Base-by-base conservation (phyloP, 2,797 vertebrate genomes). In the Megalops cyprinoides region DNA sequence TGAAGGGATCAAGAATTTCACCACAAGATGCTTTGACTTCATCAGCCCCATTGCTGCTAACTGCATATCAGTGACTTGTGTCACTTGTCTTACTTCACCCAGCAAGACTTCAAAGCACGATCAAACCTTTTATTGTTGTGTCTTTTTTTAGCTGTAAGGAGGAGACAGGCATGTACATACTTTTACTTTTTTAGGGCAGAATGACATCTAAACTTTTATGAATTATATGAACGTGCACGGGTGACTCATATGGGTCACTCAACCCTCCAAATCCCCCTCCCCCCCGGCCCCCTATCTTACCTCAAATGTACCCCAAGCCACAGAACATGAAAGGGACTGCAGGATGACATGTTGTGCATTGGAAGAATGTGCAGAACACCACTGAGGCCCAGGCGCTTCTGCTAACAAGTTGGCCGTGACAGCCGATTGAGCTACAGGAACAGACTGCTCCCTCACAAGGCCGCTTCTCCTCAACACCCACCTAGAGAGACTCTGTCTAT, bases 391-490 rank as follows among this genome's bases (percentile, higher is more conserved):
- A 53, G 79, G 53, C 73, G 23, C 56, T 53, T 23, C n/a, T 69
- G 60, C 76, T 88, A 85, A 87, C 80, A 81, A 88, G 82, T 69
- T 51, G 83, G 79, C 79, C 34, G 77, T 75, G 67, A 83, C 86
- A 86, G 76, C 76, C 62, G 65, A 76, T 82, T 79, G 74, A 73
- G 79, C 71, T 73, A 76, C 39, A 82, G 67, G 82, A 86, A 85
- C 81, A 85, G 73, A 34, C 60, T 74, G 74, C 56, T 81, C 73
- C 74, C 74, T 65, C 55, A 56, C 71, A 76, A 34, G 56, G 73
- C 79, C 74, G 18, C 48, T 46, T 76, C 73, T 79, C 48, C 73
- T 53, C 55, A 65, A 81, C 79, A 51, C 79, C 79, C 79, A 81
- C 79, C 79, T 76, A 81, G 46, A 67, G 74, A 44, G 77, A 80